Conservation (phyloP, 2,888 invertebrate species). For the Dolichopus griseipennis region DNA sequence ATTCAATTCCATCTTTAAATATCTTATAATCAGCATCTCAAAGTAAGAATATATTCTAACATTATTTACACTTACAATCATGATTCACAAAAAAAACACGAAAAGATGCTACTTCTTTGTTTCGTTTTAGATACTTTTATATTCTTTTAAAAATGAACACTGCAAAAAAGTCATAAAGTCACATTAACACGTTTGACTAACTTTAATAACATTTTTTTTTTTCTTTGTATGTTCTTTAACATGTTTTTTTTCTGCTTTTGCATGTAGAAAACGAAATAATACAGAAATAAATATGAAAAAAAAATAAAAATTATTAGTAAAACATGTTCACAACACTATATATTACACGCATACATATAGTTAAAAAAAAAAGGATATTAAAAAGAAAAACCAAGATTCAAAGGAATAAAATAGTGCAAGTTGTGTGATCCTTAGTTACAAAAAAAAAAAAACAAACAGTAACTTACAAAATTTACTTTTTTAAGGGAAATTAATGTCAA, state of each 20-base stretch:
- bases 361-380: too few relatives aligned
- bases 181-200: slow-evolving; percentile 43
- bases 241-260: slow-evolving; percentile 16
- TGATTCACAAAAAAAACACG: too few relatives aligned
- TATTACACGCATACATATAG: background rate
- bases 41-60: too few relatives aligned
- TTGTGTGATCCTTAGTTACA: background rate
- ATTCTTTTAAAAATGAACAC: background rate
- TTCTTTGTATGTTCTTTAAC: background rate
- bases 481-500: background rate
- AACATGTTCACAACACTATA: slow-evolving; percentile 15
- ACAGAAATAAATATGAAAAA: background rate
- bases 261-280: background rate
- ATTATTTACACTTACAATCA: too few relatives aligned
- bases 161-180: slow-evolving; percentile 38
- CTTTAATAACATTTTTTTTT: slow-evolving; percentile 21
- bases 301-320: background rate
- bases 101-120: background rate
- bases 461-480: background rate
- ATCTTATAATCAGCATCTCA: too few relatives aligned
- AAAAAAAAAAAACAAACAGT: slow-evolving; percentile 3
- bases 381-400: too few relatives aligned
- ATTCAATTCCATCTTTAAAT: too few relatives aligned
- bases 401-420: too few relatives aligned
- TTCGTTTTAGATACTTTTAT: background rate